Evolutionary conservation across 2,888 invertebrate genomes (phyloP).

Genomic region (Drosophila planitibia): DNA sequence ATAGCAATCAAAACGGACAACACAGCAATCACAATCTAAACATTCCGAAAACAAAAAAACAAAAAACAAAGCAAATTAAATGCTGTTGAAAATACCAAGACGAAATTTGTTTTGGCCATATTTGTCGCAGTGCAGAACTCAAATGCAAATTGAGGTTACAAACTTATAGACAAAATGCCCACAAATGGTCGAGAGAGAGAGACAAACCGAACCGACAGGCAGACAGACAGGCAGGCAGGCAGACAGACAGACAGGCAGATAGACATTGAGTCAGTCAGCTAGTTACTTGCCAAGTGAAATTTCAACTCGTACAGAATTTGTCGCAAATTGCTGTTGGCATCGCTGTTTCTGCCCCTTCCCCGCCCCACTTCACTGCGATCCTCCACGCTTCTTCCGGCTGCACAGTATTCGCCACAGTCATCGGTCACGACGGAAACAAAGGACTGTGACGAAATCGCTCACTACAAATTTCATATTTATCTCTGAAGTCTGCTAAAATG

Average conservation of each 20-base stretch:
- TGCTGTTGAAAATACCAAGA: constrained; percentile 26
- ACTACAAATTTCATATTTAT: constrained; percentile 28
- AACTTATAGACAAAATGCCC: constrained; percentile 57
- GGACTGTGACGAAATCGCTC: constrained; percentile 59
- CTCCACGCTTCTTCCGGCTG: neutral
- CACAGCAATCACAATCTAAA: constrained; percentile 39
- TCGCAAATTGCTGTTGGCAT: constrained; percentile 66
- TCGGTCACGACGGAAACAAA: constrained; percentile 59
- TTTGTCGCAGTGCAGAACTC: constrained; percentile 41
- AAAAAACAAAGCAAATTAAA: constrained; percentile 7
- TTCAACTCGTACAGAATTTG: constrained; percentile 56
- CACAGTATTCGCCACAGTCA: constrained; percentile 49
- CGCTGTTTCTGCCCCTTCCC: neutral
- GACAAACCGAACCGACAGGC: neutral
- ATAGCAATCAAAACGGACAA: constrained; percentile 60
- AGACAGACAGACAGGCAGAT: neutral
- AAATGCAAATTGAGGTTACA: constrained; percentile 73
- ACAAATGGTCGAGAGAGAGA: constrained; percentile 46
- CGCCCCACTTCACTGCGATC: neutral
- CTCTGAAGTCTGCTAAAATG: neutral
- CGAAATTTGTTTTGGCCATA: constrained; percentile 59
- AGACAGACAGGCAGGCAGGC: neutral
- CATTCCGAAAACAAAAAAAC: constrained; percentile 4
- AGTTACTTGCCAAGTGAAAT: constrained; percentile 57
- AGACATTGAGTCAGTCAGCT: constrained; percentile 10